Percentiles rank a stretch among this genome's conserved stretches.
These are phyloP conservation scores for Allophyes oxyacanthae DNA, from an alignment of 2,888 invertebrate species.

Conservation along the genomic window DNA sequence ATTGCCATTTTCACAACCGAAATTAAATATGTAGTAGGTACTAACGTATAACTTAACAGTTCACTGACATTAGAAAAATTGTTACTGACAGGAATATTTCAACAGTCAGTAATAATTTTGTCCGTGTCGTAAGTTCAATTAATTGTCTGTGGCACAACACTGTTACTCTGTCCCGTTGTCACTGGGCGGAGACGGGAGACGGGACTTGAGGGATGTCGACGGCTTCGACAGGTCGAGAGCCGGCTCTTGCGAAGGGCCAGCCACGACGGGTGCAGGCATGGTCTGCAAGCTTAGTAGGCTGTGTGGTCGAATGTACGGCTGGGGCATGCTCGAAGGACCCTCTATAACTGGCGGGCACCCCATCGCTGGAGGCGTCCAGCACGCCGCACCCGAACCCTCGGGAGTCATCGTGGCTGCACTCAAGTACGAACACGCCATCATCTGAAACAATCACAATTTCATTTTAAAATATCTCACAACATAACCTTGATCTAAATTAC, in stretches of 20 bases:
- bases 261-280: constrained; percentile 28
- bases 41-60: constrained; percentile 84
- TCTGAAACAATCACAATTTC: constrained; percentile 74
- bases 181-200: constrained; percentile 59
- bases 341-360: constrained; percentile 54
- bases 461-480: constrained; percentile 49
- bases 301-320: constrained; percentile 56
- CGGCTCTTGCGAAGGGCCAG: constrained; percentile 65
- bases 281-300: constrained; percentile 40
- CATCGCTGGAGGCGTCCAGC: constrained; percentile 79
- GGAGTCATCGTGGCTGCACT: constrained; percentile 77
- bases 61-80: constrained; percentile 70
- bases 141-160: constrained; percentile 82
- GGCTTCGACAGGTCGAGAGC: constrained; percentile 78
- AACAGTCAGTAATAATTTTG: constrained; percentile 72
- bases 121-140: constrained; percentile 61
- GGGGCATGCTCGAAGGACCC: constrained; percentile 52
- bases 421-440: constrained; percentile 88
- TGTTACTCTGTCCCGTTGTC: constrained; percentile 79
- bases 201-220: constrained; percentile 68
- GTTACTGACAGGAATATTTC: constrained; percentile 61
- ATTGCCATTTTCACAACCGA: constrained; percentile 89
- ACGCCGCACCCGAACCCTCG: constrained; percentile 72
- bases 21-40: constrained; percentile 87
- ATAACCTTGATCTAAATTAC: constrained; percentile 63